Evolutionary conservation across 2,113 vertebrate genomes (phyloP).

Genomic region (Eolophus roseicapilla): DNA sequence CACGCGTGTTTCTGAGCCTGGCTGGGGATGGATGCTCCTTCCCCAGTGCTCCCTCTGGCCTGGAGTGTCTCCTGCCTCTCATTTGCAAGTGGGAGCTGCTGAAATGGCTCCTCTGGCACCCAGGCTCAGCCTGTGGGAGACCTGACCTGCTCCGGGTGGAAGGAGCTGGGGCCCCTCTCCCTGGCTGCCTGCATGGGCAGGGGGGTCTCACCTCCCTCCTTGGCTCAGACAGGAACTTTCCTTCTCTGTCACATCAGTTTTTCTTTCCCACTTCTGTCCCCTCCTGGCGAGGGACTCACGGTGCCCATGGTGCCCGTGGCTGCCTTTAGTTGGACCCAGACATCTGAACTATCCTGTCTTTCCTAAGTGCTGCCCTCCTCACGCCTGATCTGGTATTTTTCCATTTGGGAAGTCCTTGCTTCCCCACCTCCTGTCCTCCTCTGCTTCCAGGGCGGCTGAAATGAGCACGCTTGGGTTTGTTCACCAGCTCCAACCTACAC

Average conservation of each 20-base stretch:
- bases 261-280: not conserved
- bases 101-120: not conserved
- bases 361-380: not conserved
- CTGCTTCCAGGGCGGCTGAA: slow-evolving; percentile 40
- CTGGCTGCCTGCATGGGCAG: rapidly evolving
- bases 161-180: not conserved
- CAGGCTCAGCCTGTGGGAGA: not conserved
- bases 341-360: not conserved
- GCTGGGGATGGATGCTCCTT: not conserved
- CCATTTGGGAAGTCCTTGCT: not conserved
- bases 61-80: not conserved
- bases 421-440: not conserved
- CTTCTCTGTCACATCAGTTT: not conserved
- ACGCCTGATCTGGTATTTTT: not conserved
- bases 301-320: not conserved
- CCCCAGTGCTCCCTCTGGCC: not conserved
- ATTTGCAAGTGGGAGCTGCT: not conserved
- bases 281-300: not conserved
- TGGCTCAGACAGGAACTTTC: not conserved
- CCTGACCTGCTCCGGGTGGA: not conserved
- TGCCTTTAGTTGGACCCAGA: not conserved
- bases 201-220: not conserved
- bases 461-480: slow-evolving; percentile 13
- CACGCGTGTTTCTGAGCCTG: rapidly evolving
- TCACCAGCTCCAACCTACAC: slow-evolving; percentile 29